Percentiles rank a stretch among this genome's conserved stretches.
phyloP scores from a whole-genome alignment of 2,113 vertebrate species.

The Periophthalmodon schlosseri region DNA sequence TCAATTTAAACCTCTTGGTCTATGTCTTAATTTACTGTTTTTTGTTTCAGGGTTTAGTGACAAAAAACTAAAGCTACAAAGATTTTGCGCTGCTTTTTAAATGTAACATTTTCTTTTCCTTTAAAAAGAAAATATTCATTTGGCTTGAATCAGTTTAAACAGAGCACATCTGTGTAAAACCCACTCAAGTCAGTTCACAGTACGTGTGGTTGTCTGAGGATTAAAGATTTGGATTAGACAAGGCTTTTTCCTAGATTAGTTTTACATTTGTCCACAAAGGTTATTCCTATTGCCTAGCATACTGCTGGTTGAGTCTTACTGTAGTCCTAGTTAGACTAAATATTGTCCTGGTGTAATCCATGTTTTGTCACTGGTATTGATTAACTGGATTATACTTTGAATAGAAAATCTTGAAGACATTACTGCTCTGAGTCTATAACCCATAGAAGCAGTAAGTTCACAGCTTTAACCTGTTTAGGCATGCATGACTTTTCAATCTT shows the following conservation, averaged over 20 bases:
- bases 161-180: no score
- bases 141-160: no score
- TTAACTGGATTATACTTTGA: background rate
- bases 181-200: no score
- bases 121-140: no score
- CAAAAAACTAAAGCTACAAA: background rate
- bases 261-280: background rate
- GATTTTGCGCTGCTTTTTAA: background rate
- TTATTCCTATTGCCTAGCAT: background rate
- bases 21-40: no score
- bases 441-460: constrained; percentile 3
- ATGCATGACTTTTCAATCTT: background rate
- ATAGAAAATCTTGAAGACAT: background rate
- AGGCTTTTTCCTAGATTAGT: background rate
- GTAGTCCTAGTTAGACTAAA: no score
- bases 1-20: no score
- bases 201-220: background rate
- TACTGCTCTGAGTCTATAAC: background rate
- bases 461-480: background rate
- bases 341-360: background rate
- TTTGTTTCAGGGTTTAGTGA: no score
- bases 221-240: background rate
- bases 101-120: background rate
- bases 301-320: background rate
- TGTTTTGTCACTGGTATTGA: no score